phyloP scores from a whole-genome alignment of 2,888 invertebrate species.

The Oxycera nigricornis region DNA sequence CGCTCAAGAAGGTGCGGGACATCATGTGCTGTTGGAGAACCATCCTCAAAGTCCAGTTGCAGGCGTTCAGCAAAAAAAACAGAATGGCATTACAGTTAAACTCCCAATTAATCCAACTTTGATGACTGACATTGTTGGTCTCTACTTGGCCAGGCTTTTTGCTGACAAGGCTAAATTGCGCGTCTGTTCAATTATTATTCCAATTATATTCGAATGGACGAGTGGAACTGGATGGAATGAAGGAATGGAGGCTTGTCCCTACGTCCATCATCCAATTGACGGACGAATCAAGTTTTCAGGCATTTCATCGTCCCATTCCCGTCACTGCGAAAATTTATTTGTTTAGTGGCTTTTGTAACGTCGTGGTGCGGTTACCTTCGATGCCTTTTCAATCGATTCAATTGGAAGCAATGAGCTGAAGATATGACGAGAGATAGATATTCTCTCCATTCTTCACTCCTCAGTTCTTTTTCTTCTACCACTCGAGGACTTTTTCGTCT shows the following conservation, averaged over 20 bases:
- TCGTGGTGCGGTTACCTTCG: constrained; percentile 15
- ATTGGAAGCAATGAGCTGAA: constrained; percentile 26
- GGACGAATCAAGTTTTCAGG: constrained; percentile 29
- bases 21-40: neutral
- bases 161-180: constrained; percentile 42
- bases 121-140: constrained; percentile 48
- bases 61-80: constrained; percentile 30
- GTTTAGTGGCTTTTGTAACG: constrained; percentile 25
- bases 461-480: neutral
- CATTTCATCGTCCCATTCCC: constrained; percentile 44
- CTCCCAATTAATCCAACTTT: constrained; percentile 49
- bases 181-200: constrained; percentile 48
- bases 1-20: neutral
- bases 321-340: constrained; percentile 46
- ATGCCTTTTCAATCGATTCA: constrained; percentile 11
- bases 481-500: neutral
- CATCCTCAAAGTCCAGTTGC: neutral
- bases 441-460: neutral
- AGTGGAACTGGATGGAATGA: neutral
- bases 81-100: constrained; percentile 48
- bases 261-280: constrained; percentile 46
- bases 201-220: constrained; percentile 45
- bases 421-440: constrained; percentile 26
- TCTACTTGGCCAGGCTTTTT: constrained; percentile 43
- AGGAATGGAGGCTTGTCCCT: constrained; percentile 40